Evolutionary conservation across 2,888 invertebrate species (phyloP).

Genomic region (Leucoptera coffeella): DNA sequence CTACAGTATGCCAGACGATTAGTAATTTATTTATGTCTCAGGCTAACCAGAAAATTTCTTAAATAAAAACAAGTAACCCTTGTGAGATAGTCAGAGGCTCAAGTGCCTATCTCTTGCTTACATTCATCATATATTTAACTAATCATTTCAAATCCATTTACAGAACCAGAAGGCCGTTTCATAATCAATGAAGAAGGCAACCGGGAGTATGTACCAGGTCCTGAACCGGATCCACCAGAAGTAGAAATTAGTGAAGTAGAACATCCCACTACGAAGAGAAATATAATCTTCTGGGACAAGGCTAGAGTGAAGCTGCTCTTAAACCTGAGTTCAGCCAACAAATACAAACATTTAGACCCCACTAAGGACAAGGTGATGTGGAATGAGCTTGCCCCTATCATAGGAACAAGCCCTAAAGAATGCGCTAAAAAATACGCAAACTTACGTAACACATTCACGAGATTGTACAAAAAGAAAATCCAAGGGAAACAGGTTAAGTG

Average conservation of each 20-base stretch:
- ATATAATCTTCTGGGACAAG: constrained; percentile 29
- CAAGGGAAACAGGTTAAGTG: constrained; percentile 35
- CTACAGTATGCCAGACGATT: constrained; percentile 2
- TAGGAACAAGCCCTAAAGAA: constrained; percentile 24
- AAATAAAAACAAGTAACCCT: too few species aligned
- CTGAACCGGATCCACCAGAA: too few species aligned
- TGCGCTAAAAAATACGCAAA: constrained; percentile 32
- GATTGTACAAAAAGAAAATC: constrained; percentile 32
- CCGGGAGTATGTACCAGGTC: too few species aligned
- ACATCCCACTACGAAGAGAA: constrained; percentile 6
- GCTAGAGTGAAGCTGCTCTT: constrained; percentile 28
- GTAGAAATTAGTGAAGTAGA: constrained; percentile 5
- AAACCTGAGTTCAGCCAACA: constrained; percentile 22
- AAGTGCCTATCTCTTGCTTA: not conserved
- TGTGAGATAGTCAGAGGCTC: too few species aligned
- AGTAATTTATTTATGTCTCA: too few species aligned
- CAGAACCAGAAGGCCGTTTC: too few species aligned
- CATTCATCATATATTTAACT: not conserved
- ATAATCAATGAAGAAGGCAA: too few species aligned
- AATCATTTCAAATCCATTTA: too few species aligned
- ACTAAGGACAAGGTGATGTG: constrained; percentile 22
- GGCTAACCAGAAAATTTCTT: too few species aligned
- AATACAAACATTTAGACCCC: constrained; percentile 11
- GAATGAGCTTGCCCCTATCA: constrained; percentile 20
- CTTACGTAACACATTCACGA: constrained; percentile 28